A percentile compares a stretch with the other conserved stretches of the same genome.
phyloP scores from a whole-genome alignment of 2,888 invertebrate genomes.

The Lagria hirta region DNA sequence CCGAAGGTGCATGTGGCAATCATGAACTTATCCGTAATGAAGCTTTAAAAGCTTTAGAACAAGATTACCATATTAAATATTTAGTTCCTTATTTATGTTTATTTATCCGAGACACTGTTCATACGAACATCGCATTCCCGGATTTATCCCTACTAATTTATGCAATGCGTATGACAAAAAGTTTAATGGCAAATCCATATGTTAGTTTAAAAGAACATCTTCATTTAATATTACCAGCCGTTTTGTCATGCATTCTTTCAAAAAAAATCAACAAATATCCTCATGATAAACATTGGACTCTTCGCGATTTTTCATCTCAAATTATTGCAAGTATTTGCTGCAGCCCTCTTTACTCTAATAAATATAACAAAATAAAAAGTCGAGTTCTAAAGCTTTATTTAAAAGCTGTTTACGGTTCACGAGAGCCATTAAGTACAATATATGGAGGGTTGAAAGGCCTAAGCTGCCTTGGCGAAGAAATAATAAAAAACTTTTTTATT shows the following conservation, averaged over 20 bases:
- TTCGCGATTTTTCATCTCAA: constrained; percentile 43
- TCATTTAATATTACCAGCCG: constrained; percentile 40
- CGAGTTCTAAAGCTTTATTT: constrained; percentile 40
- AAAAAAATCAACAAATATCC: constrained; percentile 42
- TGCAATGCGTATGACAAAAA: constrained; percentile 41
- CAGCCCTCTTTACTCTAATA: constrained; percentile 34
- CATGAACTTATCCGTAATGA: constrained; percentile 43
- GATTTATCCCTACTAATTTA: constrained; percentile 44
- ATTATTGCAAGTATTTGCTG: constrained; percentile 38
- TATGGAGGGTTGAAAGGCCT: constrained; percentile 45
- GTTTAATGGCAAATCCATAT: constrained; percentile 38
- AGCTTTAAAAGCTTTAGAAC: constrained; percentile 34
- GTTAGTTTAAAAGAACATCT: constrained; percentile 35
- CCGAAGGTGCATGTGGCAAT: constrained; percentile 43
- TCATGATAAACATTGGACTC: constrained; percentile 45
- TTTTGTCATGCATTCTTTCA: constrained; percentile 41
- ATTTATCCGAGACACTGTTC: constrained; percentile 42
- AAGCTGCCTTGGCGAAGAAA: constrained; percentile 40
- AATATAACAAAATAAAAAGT: constrained; percentile 39
- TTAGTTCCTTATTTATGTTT: constrained; percentile 39
- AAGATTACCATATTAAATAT: constrained; percentile 37
- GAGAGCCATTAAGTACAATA: constrained; percentile 38
- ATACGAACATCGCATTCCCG: constrained; percentile 39
- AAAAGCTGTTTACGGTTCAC: constrained; percentile 33
- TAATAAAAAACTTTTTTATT: constrained; percentile 34